Evolutionary conservation across 2,797 vertebrate species (phyloP).

Genomic region (Setipinna tenuifilis): DNA sequence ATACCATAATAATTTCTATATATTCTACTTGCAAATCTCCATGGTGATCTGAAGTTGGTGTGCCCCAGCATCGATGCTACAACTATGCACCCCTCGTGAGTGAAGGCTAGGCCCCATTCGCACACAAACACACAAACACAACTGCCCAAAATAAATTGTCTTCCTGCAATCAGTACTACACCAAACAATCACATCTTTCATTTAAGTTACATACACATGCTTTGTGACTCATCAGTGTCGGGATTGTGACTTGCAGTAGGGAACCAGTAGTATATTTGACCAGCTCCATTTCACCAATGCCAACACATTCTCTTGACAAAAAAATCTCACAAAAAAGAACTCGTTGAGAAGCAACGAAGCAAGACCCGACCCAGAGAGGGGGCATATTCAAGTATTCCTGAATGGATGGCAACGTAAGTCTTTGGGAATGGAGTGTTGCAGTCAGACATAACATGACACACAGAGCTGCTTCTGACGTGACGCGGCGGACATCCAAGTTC

Average conservation of each 20-base stretch:
- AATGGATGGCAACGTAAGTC: constrained; percentile 66
- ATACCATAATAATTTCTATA: constrained; percentile 56
- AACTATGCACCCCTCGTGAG: constrained; percentile 56
- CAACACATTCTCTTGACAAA: constrained; percentile 65
- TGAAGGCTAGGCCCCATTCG: constrained; percentile 48
- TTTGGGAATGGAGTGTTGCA: constrained; percentile 69
- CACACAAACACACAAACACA: constrained; percentile 37
- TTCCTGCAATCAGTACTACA: constrained; percentile 54
- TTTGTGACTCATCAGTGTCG: constrained; percentile 61
- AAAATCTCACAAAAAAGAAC: constrained; percentile 61
- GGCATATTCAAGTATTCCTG: constrained; percentile 78
- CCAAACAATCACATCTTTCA: constrained; percentile 47
- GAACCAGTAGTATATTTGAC: constrained; percentile 46
- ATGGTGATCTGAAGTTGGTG: constrained; percentile 52
- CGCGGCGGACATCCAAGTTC: neutral
- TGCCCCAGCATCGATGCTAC: constrained; percentile 51
- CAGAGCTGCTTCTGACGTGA: constrained; percentile 7
- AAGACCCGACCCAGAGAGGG: constrained; percentile 64
- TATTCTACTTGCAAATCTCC: constrained; percentile 50
- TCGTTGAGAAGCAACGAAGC: constrained; percentile 58
- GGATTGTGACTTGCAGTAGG: constrained; percentile 62
- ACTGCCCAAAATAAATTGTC: neutral
- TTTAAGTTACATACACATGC: constrained; percentile 64
- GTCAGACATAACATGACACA: constrained; percentile 49
- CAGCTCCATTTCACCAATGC: constrained; percentile 65